These are phyloP conservation scores for Pelobates cultripes DNA, from an alignment of 2,797 vertebrate species.

Conservation along the genomic window DNA sequence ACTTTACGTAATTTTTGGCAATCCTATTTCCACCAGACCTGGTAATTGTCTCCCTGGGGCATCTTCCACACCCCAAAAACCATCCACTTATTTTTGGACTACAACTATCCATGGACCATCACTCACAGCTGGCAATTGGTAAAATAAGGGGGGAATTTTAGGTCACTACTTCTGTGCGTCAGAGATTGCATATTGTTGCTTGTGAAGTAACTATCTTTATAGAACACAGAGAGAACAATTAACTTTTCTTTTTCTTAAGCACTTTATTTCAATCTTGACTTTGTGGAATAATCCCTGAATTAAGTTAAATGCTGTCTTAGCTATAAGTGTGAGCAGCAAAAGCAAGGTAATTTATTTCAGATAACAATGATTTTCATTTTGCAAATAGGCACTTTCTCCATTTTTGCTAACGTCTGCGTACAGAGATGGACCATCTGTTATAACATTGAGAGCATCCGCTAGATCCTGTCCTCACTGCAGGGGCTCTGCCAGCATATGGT, in stretches of 20 bases:
- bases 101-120: too few species aligned
- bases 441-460: slow-evolving; percentile 17
- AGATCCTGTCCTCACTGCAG: slow-evolving; percentile 34
- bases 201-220: too few species aligned
- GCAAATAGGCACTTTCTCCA: slow-evolving; percentile 16
- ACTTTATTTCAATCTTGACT: not conserved
- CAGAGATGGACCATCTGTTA: slow-evolving; percentile 46
- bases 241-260: not conserved
- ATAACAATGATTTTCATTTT: slow-evolving; percentile 23
- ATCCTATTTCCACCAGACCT: too few species aligned
- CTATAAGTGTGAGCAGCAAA: slow-evolving; percentile 13
- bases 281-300: not conserved
- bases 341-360: slow-evolving; percentile 27
- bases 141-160: too few species aligned
- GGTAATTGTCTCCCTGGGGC: too few species aligned
- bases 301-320: slow-evolving; percentile 19
- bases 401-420: slow-evolving; percentile 20
- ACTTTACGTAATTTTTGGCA: too few species aligned
- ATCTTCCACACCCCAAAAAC: too few species aligned
- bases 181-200: too few species aligned
- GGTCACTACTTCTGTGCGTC: too few species aligned
- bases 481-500: slow-evolving; percentile 38
- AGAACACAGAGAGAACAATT: not conserved
- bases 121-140: too few species aligned
- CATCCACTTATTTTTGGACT: too few species aligned